phyloP scores from a whole-genome alignment of 1,140 invertebrate species.

The Dendroctonus ponderosae region DNA sequence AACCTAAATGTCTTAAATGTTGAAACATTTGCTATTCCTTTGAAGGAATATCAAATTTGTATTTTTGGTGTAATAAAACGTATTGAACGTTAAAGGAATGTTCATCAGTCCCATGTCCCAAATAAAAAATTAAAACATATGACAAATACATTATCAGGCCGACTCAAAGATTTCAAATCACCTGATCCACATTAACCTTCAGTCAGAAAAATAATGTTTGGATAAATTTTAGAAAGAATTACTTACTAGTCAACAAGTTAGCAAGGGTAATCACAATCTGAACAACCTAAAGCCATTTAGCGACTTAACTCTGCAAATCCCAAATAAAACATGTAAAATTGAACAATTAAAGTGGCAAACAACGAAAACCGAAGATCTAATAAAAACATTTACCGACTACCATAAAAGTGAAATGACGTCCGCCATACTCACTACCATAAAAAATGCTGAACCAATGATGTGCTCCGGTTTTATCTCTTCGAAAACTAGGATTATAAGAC shows the following conservation, averaged over 20 bases:
- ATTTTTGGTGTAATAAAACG: slow-evolving; percentile 29
- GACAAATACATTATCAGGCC: no score
- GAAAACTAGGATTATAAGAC: slow-evolving; percentile 23
- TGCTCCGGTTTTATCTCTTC: slow-evolving; percentile 17
- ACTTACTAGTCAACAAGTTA: background rate
- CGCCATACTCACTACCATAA: slow-evolving; percentile 26
- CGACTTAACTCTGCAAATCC: slow-evolving; percentile 7
- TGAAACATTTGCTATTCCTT: slow-evolving; percentile 1
- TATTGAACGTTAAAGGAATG: slow-evolving; percentile 12
- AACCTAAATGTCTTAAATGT: slow-evolving; percentile 17
- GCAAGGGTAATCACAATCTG: background rate
- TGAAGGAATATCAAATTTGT: slow-evolving; percentile 12
- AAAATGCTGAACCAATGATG: slow-evolving; percentile 17
- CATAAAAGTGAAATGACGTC: slow-evolving; percentile 22
- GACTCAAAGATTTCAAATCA: no score
- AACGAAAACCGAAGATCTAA: slow-evolving; percentile 7
- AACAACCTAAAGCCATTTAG: background rate
- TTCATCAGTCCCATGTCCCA: no score
- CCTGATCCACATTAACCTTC: no score
- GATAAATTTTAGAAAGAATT: background rate
- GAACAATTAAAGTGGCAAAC: slow-evolving; percentile 2
- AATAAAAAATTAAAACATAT: no score
- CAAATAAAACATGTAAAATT: background rate
- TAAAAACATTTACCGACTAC: slow-evolving; percentile 1
- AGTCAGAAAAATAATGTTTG: no score